Conservation (phyloP, 2,113 vertebrate genomes). For the Chionomys nivalis region DNA sequence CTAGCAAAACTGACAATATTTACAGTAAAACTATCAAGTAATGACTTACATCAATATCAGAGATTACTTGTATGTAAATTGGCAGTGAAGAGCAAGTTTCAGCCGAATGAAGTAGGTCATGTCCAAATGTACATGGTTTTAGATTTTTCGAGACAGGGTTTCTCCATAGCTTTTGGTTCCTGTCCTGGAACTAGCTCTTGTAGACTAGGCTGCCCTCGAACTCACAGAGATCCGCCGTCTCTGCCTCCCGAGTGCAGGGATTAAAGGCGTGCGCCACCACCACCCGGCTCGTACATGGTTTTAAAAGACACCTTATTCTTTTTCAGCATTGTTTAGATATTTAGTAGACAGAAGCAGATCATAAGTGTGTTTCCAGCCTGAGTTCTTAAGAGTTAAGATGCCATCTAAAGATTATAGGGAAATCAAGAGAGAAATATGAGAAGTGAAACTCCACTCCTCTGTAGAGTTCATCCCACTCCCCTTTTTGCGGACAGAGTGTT, state of each 20-base stretch:
- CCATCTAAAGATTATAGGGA: not conserved
- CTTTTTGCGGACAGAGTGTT: not conserved
- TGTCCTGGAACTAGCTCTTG: no score
- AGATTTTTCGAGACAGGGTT: no score
- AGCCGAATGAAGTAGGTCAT: not conserved
- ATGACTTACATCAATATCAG: not conserved
- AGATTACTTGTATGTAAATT: not conserved
- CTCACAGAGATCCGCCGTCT: no score
- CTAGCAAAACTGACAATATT: constrained; percentile 14
- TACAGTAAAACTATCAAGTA: not conserved
- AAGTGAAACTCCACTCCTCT: not conserved
- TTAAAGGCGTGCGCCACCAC: no score
- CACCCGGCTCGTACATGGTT: not conserved
- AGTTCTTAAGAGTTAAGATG: constrained; percentile 12
- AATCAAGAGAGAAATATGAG: not conserved
- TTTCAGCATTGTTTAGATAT: not conserved
- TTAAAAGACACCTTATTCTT: not conserved
- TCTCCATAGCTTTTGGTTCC: no score
- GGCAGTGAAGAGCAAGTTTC: not conserved
- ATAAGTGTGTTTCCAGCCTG: not conserved
- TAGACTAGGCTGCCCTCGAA: no score
- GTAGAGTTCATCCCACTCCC: not conserved
- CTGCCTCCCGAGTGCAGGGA: no score
- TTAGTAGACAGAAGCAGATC: not conserved
- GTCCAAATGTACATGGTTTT: not conserved